A percentile compares a stretch with the other conserved stretches of the same genome.
These are phyloP conservation scores for Cantharis rustica DNA, from an alignment of 2,888 invertebrate species.

Conservation along the genomic window DNA sequence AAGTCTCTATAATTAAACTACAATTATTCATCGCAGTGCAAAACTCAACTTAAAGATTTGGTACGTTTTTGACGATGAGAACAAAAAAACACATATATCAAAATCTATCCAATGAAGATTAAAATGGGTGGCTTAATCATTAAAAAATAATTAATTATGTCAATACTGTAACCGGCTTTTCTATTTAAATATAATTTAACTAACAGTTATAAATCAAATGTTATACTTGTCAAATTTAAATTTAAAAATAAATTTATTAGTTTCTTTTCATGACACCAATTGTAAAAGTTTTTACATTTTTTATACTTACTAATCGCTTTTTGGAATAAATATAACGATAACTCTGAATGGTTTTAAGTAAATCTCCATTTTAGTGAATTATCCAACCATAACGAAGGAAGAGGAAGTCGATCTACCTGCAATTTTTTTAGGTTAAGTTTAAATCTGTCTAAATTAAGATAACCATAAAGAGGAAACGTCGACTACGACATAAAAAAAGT, in stretches of 20 bases:
- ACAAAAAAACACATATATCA: constrained; percentile 5
- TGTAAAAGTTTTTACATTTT: constrained; percentile 1
- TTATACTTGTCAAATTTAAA: constrained; percentile 2
- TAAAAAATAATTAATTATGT: constrained; percentile 17
- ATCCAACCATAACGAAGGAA: neutral
- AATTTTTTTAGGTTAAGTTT: neutral
- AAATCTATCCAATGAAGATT: constrained; percentile 1
- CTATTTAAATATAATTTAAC: neutral
- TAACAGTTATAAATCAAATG: neutral
- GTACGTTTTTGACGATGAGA: neutral
- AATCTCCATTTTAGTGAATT: neutral
- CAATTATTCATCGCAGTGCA: constrained; percentile 24
- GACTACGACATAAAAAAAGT: neutral
- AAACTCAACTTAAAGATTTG: constrained; percentile 8
- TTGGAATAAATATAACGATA: neutral
- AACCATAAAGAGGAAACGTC: neutral
- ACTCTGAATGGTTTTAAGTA: neutral
- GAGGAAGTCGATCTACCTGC: neutral
- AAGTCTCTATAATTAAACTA: constrained; percentile 26
- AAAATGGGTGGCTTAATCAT: constrained; percentile 20
- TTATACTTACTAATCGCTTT: neutral
- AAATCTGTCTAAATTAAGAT: neutral
- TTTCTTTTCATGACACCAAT: neutral
- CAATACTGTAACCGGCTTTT: neutral
- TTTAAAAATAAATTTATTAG: constrained; percentile 3